Base-by-base conservation (phyloP, 2,888 invertebrate genomes). In the Eristalis pertinax region DNA sequence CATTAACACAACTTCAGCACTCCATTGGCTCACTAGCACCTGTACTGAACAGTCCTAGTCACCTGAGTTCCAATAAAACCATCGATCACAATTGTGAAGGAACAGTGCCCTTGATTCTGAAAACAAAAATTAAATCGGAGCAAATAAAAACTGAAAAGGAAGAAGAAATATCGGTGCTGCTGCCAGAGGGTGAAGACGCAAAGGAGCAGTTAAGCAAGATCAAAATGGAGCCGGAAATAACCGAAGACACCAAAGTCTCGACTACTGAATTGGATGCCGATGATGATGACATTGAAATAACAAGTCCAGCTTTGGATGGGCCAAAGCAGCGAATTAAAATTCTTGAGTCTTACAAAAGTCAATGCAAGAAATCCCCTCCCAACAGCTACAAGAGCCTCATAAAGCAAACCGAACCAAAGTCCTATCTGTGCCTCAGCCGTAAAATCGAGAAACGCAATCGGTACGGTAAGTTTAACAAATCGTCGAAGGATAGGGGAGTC, bases 351-450 rank as follows among this genome's bases (percentile, higher is more conserved):
- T 90, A 90, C 78, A 91, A 91, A 67, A 89, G 86, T n/a, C 89
- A 89, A 35, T 90, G 90, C 75, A 93, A 93, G 74, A 92, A 92
- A 86, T 90, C 92, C 15, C 90, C 92, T 60, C 90, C 91, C 58
- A 93, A 92, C 80, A 92, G 93, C 89, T 93, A 93, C 86, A 93
- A 93, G 89, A 92, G 91, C 89, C 91, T 93, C 74, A 93, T 93
- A 60, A 93, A 93, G 82, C 93, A 93, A 89, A 90, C 93, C 1
- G 92, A 93, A 89, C 92, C 93, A 67, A 92, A 92, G 89, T 91
- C 91, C 24, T 93, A 93, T 79, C 89, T 93, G 24, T 93, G 92
- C 80, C 90, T 92, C 4, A 92, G 92, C 22, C 91, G 92, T 32
- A 91, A 90, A 35, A 91, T 91, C 32, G 90, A 90, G 56, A 90